These are phyloP conservation scores for Standfussiana lucernea DNA, from an alignment of 2,888 invertebrate species.

Conservation along the genomic window DNA sequence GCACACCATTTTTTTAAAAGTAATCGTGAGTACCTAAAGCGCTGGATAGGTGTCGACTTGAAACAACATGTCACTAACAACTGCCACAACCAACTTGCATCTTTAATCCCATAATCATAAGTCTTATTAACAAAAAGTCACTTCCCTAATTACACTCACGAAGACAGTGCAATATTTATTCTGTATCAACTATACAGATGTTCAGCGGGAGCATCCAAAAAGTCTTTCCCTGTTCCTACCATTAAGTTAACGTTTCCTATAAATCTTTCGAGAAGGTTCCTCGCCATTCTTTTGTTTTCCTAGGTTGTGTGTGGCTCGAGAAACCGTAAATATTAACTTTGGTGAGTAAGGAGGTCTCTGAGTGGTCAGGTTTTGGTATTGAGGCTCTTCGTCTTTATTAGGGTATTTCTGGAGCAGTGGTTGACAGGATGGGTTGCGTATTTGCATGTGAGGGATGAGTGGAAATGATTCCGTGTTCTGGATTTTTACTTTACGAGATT, in stretches of 20 bases:
- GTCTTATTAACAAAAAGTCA: slow-evolving; percentile 14
- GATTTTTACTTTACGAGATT: neutral
- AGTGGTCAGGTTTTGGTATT: slow-evolving; percentile 47
- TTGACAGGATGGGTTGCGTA: neutral
- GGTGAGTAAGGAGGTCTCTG: slow-evolving; percentile 50
- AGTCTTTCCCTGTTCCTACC: slow-evolving; percentile 85
- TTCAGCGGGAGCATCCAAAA: slow-evolving; percentile 73
- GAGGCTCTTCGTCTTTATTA: slow-evolving; percentile 49
- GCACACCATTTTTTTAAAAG: too few species aligned
- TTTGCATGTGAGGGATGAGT: slow-evolving; percentile 7
- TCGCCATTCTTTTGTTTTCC: slow-evolving; percentile 77
- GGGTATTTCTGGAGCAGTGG: neutral
- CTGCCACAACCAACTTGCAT: neutral
- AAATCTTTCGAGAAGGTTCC: slow-evolving; percentile 78
- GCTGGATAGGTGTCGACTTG: too few species aligned
- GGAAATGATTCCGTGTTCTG: neutral
- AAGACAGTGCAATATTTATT: slow-evolving; percentile 66
- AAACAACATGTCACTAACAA: neutral
- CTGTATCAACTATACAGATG: slow-evolving; percentile 72
- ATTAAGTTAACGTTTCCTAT: slow-evolving; percentile 84
- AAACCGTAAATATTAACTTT: slow-evolving; percentile 65
- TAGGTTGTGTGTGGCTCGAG: slow-evolving; percentile 41
- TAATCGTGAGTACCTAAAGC: too few species aligned
- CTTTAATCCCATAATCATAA: neutral
- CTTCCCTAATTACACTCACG: slow-evolving; percentile 38